Base-by-base conservation (phyloP, 2,797 vertebrate species). In the Muraenolepis orangiensis region DNA sequence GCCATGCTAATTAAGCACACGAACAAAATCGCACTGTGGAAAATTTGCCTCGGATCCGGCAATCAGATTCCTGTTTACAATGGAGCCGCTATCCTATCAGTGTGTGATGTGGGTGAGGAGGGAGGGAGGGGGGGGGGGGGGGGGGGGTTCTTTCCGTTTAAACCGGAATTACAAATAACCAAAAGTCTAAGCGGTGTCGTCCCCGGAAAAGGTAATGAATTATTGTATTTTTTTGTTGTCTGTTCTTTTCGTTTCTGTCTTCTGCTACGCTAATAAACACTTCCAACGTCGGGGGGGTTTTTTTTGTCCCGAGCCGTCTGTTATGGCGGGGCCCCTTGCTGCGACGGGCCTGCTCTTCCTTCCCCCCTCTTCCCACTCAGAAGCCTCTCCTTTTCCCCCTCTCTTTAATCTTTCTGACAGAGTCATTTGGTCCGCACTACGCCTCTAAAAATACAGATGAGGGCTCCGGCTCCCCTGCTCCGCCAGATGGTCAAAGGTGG, bases 401-500 rank as follows among this genome's bases (percentile, higher is more conserved):
- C 87, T 91, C 90, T 84, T 92, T 93, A 88, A 88, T 93, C 89
- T 93, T 84, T 90, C 87, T 88, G 91, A 93, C 86, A 90, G 87
- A 87, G 86, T 90, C 78, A 92, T 92, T 91, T 85, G 83, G 86
- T 84, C 84, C 80, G 82, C 89, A 88, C 82, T 91, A 84, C 84
- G 78, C 84, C 84, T 89, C 84, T 83, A 86, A 91, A 89, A 91
- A 89, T 87, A 91, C 85, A 88, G 87, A 90, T 85, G 86, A 89
- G 85, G 85, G 84, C 87, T 84, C 85, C 86, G 86, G 88, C 40
- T 88, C 85, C 80, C 85, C 84, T 81, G 69, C 79, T 31, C 75
- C 87, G 82, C 82, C 91, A 92, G 91, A 91, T 92, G 91, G 91
- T 91, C 89, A 86, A 91, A 91, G 91, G 91, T 91, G 89, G 88